A percentile compares a stretch with the other conserved stretches of the same genome.
Conservation (phyloP, 1,140 invertebrate species). For the Pseudomyrmex flavicornis region DNA sequence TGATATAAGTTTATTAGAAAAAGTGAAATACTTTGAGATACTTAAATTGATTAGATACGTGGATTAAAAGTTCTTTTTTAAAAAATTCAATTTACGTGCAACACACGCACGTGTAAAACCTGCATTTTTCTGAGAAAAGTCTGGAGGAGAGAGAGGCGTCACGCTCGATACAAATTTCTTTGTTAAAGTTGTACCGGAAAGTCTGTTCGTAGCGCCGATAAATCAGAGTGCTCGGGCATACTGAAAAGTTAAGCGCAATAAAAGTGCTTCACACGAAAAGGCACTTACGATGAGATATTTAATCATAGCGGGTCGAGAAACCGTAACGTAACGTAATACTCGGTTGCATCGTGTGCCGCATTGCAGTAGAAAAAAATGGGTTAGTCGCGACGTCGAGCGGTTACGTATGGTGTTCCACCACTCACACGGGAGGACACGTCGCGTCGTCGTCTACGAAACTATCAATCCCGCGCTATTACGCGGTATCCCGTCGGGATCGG, state of each 20-base stretch:
- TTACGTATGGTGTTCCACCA: background rate
- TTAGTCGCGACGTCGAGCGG: conserved; percentile 17
- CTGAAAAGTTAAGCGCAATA: conserved; percentile 56
- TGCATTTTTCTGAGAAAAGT: background rate
- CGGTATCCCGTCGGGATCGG: conserved; percentile 6
- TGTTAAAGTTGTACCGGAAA: conserved; percentile 52
- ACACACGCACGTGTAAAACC: background rate
- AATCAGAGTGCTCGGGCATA: conserved; percentile 43
- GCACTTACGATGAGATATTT: conserved; percentile 61
- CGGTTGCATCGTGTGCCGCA: conserved; percentile 57
- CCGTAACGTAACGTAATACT: conserved; percentile 53
- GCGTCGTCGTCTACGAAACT: conserved; percentile 3
- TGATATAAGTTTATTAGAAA: background rate
- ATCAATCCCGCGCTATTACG: conserved; percentile 33
- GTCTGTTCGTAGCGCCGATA: conserved; percentile 45
- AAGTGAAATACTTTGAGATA: background rate
- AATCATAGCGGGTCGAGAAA: conserved; percentile 39
- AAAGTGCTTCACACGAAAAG: conserved; percentile 56
- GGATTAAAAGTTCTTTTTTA: background rate
- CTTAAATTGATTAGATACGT: background rate
- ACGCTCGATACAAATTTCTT: conserved; percentile 51
- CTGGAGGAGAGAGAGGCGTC: background rate
- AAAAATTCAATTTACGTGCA: no score
- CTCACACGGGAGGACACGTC: background rate
- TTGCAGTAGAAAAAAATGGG: conserved; percentile 60